A percentile compares a stretch with the other conserved stretches of the same genome.
Conservation (phyloP, 2,888 invertebrate genomes). For the Drosophila algonquin region DNA sequence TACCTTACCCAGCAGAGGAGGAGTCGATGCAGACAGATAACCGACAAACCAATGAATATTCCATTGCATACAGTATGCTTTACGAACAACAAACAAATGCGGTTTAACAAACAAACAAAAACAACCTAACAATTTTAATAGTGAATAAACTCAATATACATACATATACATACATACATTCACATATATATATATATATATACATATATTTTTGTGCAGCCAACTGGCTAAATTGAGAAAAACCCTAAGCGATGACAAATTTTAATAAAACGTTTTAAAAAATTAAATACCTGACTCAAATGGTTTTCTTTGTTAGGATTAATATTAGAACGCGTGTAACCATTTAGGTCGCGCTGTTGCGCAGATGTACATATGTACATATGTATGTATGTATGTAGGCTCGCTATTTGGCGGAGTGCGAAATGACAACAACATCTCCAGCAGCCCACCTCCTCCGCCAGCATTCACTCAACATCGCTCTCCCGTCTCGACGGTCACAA, state of each 20-base stretch:
- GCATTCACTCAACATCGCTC: conserved; percentile 68
- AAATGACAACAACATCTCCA: conserved; percentile 39
- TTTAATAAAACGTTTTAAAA: conserved; percentile 73
- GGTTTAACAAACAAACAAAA: conserved; percentile 21
- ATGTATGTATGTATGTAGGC: too few relatives aligned
- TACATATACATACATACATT: conserved; percentile 19
- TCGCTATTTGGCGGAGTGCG: too few relatives aligned
- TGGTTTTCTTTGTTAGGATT: too few relatives aligned
- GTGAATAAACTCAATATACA: conserved; percentile 61
- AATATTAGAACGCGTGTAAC: too few relatives aligned
- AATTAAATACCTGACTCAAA: conserved; percentile 7
- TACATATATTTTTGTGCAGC: conserved; percentile 68
- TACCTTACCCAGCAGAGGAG: conserved; percentile 56
- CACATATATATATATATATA: conserved; percentile 27
- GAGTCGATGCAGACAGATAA: conserved; percentile 7
- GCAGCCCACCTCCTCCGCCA: conserved; percentile 50
- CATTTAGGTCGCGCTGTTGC: too few relatives aligned
- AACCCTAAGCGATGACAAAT: conserved; percentile 47
- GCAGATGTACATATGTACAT: too few relatives aligned
- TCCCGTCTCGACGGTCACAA: conserved; percentile 68
- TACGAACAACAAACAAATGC: conserved; percentile 18
- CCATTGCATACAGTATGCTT: conserved; percentile 31
- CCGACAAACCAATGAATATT: conserved; percentile 8
- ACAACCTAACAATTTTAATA: conserved; percentile 50
- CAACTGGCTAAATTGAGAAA: conserved; percentile 28